Percentiles rank a stretch among this genome's conserved stretches.
Conservation (phyloP, 2,797 vertebrate species). For the Lepidocolaptes lacrymiger region DNA sequence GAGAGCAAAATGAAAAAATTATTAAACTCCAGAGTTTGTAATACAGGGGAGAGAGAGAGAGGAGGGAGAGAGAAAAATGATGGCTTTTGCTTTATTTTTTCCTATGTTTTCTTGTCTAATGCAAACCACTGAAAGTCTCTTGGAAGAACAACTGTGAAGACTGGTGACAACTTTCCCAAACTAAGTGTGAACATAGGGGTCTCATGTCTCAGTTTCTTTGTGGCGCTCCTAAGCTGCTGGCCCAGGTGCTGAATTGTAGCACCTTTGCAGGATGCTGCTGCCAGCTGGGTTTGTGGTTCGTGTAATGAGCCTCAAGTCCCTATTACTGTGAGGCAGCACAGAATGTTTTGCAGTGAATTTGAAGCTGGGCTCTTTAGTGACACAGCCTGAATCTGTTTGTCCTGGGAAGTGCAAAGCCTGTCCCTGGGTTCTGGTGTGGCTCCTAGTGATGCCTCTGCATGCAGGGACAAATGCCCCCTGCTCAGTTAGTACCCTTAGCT, state of each 20-base stretch:
- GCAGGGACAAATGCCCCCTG: background rate
- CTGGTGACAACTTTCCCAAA: background rate
- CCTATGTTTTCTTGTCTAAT: background rate
- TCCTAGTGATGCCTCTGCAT: background rate
- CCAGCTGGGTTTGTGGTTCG: background rate
- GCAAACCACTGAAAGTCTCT: background rate
- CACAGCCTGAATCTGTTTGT: background rate
- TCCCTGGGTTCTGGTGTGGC: background rate
- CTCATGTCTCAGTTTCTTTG: background rate
- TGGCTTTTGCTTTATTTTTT: too few species aligned
- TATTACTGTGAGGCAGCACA: background rate
- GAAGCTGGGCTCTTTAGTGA: background rate
- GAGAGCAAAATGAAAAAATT: background rate
- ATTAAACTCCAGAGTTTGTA: background rate
- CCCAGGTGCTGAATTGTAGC: background rate
- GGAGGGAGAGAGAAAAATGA: background rate
- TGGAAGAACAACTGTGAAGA: background rate
- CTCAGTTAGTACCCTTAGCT: background rate
- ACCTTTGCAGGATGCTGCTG: background rate
- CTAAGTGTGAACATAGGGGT: background rate
- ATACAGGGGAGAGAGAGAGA: background rate
- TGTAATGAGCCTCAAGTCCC: background rate
- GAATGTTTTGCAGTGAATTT: background rate
- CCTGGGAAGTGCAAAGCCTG: background rate
- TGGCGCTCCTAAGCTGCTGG: background rate